Evolutionary conservation across 2,113 vertebrate species (phyloP).

Genomic region (Hemiprocne comata): DNA sequence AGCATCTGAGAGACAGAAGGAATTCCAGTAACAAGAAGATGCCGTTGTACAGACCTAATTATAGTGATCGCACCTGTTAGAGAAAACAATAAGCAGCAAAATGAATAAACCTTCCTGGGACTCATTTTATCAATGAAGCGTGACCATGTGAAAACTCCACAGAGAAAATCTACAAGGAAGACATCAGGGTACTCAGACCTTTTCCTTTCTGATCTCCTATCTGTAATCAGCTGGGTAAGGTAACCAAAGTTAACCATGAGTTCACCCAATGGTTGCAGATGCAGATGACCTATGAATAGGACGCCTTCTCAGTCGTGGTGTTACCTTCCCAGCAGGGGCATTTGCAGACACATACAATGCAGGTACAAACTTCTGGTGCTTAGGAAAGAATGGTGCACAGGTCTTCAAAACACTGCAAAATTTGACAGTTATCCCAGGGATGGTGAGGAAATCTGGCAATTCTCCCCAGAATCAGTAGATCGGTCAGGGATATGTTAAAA

Average conservation of each 20-base stretch:
- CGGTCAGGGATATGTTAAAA: neutral
- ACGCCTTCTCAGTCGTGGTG: neutral
- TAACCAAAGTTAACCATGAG: neutral
- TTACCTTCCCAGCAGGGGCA: neutral
- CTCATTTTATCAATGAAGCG: constrained; percentile 61
- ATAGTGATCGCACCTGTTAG: constrained; percentile 58
- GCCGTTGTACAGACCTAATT: constrained; percentile 57
- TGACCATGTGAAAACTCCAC: constrained; percentile 29
- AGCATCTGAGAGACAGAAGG: constrained; percentile 55
- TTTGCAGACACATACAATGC: neutral
- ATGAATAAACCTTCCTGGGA: constrained; percentile 63
- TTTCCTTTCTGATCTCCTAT: neutral
- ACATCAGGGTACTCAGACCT: neutral
- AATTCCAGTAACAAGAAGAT: constrained; percentile 46
- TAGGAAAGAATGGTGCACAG: neutral
- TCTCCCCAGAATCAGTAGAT: neutral
- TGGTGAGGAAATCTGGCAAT: neutral
- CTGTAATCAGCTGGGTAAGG: neutral
- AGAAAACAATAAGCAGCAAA: constrained; percentile 67
- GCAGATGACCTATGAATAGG: neutral
- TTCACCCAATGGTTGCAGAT: neutral
- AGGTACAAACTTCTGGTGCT: neutral
- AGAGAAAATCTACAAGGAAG: constrained; percentile 24
- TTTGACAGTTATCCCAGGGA: neutral
- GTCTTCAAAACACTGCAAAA: neutral